Base-by-base conservation (phyloP, 2,888 invertebrate species). In the Gerosis bhagava region DNA sequence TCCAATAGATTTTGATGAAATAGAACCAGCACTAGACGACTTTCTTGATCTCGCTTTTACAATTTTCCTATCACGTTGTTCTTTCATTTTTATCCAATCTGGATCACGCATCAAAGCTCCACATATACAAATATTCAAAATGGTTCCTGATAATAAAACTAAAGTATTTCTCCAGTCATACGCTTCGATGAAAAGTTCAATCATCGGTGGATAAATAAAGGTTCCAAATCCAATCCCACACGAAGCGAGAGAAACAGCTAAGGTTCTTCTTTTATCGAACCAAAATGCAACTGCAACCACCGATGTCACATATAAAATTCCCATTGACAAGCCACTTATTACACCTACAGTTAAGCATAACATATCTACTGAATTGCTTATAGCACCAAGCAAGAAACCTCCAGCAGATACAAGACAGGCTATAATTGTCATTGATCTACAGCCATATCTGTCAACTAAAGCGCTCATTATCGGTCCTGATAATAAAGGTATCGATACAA, bases 241-340 rank as follows among this genome's bases (percentile, higher is more conserved):
- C 0, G 96, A 96, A 0, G 96, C 95, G 45, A 97, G 83, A 4
- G 97, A 95, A 1, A 96, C 96, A 1, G 97, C 97, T 52, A 97
- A 88, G 19, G 95, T 95, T 40, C 97, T 91, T 70, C 93, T 93
- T 70, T 95, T 95, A 65, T 97, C 96, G 66, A 97, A 97, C 94
- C 97, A 97, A 72, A 96, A 97, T 0, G 97, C 96, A 28, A 97
- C 95, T 28, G 95, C 94, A 0, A 97, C 97, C 2, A 97, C 96
- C 4, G 96, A 95, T 1, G 97, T 95, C 12, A 97, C 96, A 71
- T 96, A 97, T 60, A 95, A 92, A 49, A 96, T 83, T 8, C 96
- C 96, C 76, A 97, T 88, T 0, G 96, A 96, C 43, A 96, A 72
- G 0, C 97, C 97, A 32, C 96, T 93, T 32, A 96, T 86, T 3